Conservation (phyloP, 2,797 vertebrate genomes). For the Spinus pinus region DNA sequence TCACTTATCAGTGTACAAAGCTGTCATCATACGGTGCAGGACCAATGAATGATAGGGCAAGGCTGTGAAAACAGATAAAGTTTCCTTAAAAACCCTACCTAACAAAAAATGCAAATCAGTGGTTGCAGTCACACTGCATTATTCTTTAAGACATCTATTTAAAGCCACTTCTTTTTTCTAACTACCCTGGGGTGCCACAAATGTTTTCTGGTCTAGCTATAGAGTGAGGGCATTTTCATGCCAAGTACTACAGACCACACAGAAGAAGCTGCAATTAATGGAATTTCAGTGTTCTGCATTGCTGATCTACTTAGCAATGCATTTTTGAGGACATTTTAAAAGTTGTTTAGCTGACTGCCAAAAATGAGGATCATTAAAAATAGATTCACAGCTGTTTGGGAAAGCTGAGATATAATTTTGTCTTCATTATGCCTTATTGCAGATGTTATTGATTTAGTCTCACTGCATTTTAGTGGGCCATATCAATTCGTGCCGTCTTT, state of each 20-base stretch:
- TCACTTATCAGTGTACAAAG: constrained; percentile 32
- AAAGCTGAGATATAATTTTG: constrained; percentile 82
- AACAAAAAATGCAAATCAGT: not conserved
- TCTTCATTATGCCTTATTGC: constrained; percentile 83
- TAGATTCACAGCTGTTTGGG: constrained; percentile 81
- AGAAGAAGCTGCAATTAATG: constrained; percentile 73
- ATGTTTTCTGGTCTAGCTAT: constrained; percentile 15
- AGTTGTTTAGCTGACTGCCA: constrained; percentile 82
- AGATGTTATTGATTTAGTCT: constrained; percentile 83
- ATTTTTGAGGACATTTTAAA: constrained; percentile 78
- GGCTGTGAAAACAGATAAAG: constrained; percentile 44
- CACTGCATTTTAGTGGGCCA: constrained; percentile 67
- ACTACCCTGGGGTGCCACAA: not conserved
- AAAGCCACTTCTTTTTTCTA: constrained; percentile 20
- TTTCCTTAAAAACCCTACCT: constrained; percentile 17
- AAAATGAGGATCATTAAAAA: constrained; percentile 82
- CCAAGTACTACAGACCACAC: constrained; percentile 64
- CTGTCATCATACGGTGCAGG: constrained; percentile 12
- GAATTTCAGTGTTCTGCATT: constrained; percentile 65
- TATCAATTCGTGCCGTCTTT: constrained; percentile 70
- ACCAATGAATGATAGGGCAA: constrained; percentile 41
- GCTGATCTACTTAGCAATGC: constrained; percentile 79
- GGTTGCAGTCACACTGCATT: not conserved
- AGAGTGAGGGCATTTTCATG: not conserved
- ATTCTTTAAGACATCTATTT: constrained; percentile 48